Conservation (phyloP, 2,113 vertebrate species). For the Ceyx cyanopectus region DNA sequence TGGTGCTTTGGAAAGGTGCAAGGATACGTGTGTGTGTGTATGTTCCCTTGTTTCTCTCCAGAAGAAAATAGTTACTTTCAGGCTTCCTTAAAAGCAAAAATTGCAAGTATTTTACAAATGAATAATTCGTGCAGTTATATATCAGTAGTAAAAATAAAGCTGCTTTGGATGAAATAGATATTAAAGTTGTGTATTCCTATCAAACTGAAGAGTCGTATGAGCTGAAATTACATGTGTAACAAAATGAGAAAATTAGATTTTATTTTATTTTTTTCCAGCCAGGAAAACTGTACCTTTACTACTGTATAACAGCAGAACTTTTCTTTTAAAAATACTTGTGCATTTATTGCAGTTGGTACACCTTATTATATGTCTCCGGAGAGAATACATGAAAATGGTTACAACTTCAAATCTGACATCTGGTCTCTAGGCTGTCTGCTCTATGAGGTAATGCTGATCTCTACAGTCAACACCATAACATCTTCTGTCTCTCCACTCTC, state of each 20-base stretch:
- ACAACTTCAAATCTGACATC: slow-evolving; percentile 91
- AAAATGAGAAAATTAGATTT: not conserved
- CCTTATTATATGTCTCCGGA: slow-evolving; percentile 91
- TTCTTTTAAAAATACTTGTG: slow-evolving; percentile 23
- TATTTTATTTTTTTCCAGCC: not conserved
- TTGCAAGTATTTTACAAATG: not conserved
- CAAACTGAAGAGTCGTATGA: not conserved
- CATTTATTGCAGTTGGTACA: slow-evolving; percentile 83
- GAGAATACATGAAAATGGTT: slow-evolving; percentile 89
- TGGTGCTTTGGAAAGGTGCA: not conserved
- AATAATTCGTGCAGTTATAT: not conserved
- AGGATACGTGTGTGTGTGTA: not conserved
- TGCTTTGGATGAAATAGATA: not conserved
- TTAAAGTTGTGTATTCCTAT: not conserved
- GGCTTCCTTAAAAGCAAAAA: not conserved
- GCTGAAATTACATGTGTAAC: not conserved
- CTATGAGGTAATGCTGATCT: slow-evolving; percentile 80
- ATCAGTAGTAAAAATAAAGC: not conserved
- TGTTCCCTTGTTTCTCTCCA: not conserved
- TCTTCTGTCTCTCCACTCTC: not conserved
- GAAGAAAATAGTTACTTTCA: not conserved
- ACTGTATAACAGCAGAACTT: not conserved
- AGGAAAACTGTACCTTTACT: not conserved
- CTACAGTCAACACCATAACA: not conserved
- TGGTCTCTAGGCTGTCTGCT: slow-evolving; percentile 85